Evolutionary conservation across 2,888 invertebrate genomes (phyloP), one percentile per base, ranked within the genome.

Genomic region (Patella depressa): DNA sequence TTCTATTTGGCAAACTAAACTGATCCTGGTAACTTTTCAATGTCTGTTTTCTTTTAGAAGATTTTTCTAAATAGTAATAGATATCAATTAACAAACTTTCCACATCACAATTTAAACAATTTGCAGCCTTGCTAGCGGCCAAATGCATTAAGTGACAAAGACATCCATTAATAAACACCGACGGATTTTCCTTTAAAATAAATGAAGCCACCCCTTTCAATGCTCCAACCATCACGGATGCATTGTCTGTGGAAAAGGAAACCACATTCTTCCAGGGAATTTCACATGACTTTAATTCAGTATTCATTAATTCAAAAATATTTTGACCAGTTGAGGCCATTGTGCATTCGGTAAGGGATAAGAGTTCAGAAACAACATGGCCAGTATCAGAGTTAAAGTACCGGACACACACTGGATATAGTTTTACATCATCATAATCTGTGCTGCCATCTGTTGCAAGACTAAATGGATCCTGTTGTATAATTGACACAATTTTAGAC

Each of bases 61-160:
- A 65, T 71, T 69, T 77, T 14, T 77, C 77, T 45, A 77, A 73
- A 53, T 78, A 80, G 45, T 75, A 77, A 69, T 53, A 77, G 45
- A 73, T 54, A 65, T 73, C 73, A 65, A 73, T n/a, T 3, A 77
- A 29, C 17, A 77, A 54, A 45, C 19, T 34, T 11, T 45, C 53
- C 4, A 69, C 17, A 53, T 45, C 19, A 29, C 72, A 65, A 34
- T 72, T 53, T 53, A 77, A 53, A 15, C 73, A 53, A 24, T 53
- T 45, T 19, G 71, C 77, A 76, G 72, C 76, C n/a, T 57, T 57
- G 15, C n/a, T 15, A 57, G 57, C 57, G 15, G 57, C 57, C 57
- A 57, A n/a, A 57, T 57, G 4, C 57, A 14, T 57, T 17, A 57
- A n/a, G 57, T 57, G 57, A 57, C 57, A 57, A 17, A 57, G 15